Evolutionary conservation across 2,797 vertebrate genomes (phyloP).

Genomic region (Sternarchorhynchus goeldii): DNA sequence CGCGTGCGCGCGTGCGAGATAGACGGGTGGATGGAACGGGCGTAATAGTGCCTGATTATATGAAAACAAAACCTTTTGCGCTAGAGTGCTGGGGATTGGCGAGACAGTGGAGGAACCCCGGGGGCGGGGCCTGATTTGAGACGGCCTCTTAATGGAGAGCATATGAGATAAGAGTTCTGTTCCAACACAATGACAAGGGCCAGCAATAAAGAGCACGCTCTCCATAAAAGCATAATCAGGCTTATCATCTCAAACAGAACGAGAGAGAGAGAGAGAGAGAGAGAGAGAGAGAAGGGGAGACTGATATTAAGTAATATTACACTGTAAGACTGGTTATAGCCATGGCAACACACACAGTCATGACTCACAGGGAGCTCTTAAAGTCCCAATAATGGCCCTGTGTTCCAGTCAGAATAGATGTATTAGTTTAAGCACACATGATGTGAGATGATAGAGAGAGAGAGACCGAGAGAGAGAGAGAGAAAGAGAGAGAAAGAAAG

Average conservation of each 20-base stretch:
- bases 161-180: background rate
- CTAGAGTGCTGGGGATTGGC: no score
- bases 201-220: slow-evolving; percentile 17
- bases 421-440: slow-evolving; percentile 17
- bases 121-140: background rate
- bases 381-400: background rate
- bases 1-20: no score
- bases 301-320: slow-evolving; percentile 25
- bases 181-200: slow-evolving; percentile 1
- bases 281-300: background rate
- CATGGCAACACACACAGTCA: slow-evolving; percentile 9
- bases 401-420: background rate
- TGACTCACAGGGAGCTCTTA: background rate
- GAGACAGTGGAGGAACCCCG: background rate
- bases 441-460: background rate
- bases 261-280: slow-evolving; percentile 6
- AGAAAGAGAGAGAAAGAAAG: background rate
- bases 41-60: no score
- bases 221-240: slow-evolving; percentile 26
- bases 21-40: no score
- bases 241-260: slow-evolving; percentile 6
- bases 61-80: no score
- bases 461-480: background rate
- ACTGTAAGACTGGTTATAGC: slow-evolving; percentile 12
- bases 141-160: slow-evolving; percentile 1